phyloP scores from a whole-genome alignment of 1,140 invertebrate species.

The Ooceraea biroi region DNA sequence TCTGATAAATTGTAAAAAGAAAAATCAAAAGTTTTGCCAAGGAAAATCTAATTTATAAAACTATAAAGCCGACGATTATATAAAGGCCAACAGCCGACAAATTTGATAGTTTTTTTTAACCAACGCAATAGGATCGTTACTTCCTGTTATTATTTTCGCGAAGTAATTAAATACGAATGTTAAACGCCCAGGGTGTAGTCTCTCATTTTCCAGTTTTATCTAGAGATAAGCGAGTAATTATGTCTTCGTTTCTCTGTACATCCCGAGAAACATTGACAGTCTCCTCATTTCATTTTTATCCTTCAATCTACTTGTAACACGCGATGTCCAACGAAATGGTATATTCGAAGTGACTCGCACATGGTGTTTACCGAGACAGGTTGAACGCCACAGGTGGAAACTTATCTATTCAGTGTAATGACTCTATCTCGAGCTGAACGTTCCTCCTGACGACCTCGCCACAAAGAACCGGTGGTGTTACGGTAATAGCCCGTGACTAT shows the following conservation, averaged over 20 bases:
- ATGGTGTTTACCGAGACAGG: constrained; percentile 59
- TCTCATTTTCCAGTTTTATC: background rate
- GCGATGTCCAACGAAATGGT: background rate
- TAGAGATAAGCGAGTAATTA: background rate
- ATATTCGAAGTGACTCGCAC: constrained; percentile 20
- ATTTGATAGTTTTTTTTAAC: background rate
- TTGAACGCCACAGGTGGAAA: constrained; percentile 70
- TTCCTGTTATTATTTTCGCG: background rate
- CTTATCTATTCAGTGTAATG: constrained; percentile 67
- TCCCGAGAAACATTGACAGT: background rate
- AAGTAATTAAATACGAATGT: constrained; percentile 18
- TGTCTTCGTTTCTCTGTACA: background rate
- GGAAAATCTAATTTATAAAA: background rate
- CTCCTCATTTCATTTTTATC: background rate
- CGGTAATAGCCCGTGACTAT: constrained; percentile 72
- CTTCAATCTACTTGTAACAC: background rate
- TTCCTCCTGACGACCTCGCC: constrained; percentile 70
- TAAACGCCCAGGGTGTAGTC: too few relatives aligned
- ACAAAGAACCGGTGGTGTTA: constrained; percentile 68
- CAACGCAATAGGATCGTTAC: background rate
- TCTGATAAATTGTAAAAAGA: background rate
- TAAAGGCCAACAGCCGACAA: too few relatives aligned
- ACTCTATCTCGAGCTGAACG: constrained; percentile 66
- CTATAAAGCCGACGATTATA: background rate
- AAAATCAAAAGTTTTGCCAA: background rate